Evolutionary conservation across 2,797 vertebrate species (phyloP).

Genomic region (Morelia viridis): DNA sequence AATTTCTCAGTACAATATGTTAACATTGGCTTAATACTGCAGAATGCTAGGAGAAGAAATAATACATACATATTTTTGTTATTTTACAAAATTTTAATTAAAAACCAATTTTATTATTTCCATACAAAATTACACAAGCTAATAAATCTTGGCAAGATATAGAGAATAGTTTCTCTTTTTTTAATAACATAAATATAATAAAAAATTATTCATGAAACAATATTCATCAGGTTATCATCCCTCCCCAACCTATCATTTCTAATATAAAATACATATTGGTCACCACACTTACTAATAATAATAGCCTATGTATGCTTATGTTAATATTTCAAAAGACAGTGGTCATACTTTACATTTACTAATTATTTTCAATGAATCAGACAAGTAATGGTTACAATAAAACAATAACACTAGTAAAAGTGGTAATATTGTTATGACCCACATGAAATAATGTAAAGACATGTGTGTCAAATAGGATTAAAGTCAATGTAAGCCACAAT

Average conservation of each 20-base stretch:
- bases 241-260: slow-evolving; percentile 36
- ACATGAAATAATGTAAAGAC: slow-evolving; percentile 43
- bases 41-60: slow-evolving; percentile 54
- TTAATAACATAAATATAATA: slow-evolving; percentile 69
- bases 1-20: background rate
- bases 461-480: background rate
- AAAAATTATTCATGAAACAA: slow-evolving; percentile 75
- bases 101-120: slow-evolving; percentile 70
- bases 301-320: slow-evolving; percentile 47
- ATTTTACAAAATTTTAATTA: slow-evolving; percentile 79
- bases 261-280: slow-evolving; percentile 69
- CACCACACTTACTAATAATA: slow-evolving; percentile 69
- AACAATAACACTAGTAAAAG: slow-evolving; percentile 41
- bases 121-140: slow-evolving; percentile 76
- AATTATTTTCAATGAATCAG: slow-evolving; percentile 37
- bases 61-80: slow-evolving; percentile 57
- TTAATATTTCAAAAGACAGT: slow-evolving; percentile 65
- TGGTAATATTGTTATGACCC: slow-evolving; percentile 45
- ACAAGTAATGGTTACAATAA: slow-evolving; percentile 57
- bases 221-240: slow-evolving; percentile 68
- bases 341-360: slow-evolving; percentile 44
- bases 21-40: background rate
- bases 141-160: slow-evolving; percentile 73
- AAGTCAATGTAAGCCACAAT: slow-evolving; percentile 22
- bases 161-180: slow-evolving; percentile 69